Evolutionary conservation across 2,888 invertebrate genomes (phyloP).

Genomic region (Hermodice carunculata): DNA sequence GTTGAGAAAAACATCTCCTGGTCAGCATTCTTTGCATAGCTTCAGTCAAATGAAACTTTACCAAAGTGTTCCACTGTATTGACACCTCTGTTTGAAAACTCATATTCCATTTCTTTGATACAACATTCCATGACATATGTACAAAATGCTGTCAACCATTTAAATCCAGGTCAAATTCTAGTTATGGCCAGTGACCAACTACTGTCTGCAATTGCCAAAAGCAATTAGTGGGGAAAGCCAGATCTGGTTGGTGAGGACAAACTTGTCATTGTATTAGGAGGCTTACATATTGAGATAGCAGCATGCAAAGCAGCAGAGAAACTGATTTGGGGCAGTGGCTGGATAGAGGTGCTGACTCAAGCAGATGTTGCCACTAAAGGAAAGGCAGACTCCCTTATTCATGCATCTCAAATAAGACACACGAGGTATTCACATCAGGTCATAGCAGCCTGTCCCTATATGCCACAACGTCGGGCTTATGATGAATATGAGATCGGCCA

Average conservation of each 20-base stretch:
- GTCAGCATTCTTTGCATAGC: background rate
- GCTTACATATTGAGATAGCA: constrained; percentile 21
- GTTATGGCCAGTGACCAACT: constrained; percentile 11
- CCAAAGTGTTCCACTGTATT: background rate
- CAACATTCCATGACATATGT: constrained; percentile 15
- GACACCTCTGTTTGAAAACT: background rate
- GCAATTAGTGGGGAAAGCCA: constrained; percentile 10
- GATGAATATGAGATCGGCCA: constrained; percentile 15
- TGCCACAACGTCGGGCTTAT: background rate
- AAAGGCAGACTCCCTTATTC: too few relatives aligned
- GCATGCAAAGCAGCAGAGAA: constrained; percentile 11
- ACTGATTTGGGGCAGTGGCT: constrained; percentile 27
- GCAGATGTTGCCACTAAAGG: background rate
- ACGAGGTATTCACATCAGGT: too few relatives aligned
- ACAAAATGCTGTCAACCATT: background rate
- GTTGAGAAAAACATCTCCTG: constrained; percentile 1
- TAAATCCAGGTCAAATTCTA: constrained; percentile 16
- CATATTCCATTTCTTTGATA: background rate
- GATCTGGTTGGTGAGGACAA: constrained; percentile 19
- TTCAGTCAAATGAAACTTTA: background rate
- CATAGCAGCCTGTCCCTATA: too few relatives aligned
- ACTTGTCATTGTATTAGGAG: constrained; percentile 12
- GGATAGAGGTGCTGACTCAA: constrained; percentile 16
- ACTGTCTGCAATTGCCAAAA: constrained; percentile 7
- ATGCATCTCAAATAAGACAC: too few relatives aligned